A percentile compares a stretch with the other conserved stretches of the same genome.
Conservation (phyloP, 2,797 vertebrate genomes). For the Danio kyathit region DNA sequence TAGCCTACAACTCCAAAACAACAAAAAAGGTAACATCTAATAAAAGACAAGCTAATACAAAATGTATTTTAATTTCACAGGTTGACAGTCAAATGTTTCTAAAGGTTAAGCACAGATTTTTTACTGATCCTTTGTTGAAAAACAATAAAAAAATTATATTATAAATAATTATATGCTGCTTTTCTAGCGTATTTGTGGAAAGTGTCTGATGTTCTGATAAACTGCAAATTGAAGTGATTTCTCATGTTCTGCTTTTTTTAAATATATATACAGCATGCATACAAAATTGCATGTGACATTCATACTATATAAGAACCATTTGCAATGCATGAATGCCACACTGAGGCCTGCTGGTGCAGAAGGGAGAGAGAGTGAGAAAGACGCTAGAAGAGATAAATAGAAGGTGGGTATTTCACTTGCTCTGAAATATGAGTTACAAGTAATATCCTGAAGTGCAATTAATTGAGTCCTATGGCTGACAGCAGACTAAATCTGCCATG, state of each 20-base stretch:
- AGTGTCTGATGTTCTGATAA: background rate
- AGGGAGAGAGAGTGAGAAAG: slow-evolving; percentile 29
- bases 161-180: too few relatives aligned
- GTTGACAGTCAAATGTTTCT: background rate
- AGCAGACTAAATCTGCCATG: slow-evolving; percentile 59
- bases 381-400: slow-evolving; percentile 40
- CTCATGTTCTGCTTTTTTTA: background rate
- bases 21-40: too few relatives aligned
- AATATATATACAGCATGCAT: background rate
- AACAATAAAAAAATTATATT: background rate
- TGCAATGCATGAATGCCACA: slow-evolving; percentile 14
- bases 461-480: slow-evolving; percentile 57
- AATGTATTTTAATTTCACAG: background rate
- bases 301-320: slow-evolving; percentile 8
- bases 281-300: background rate
- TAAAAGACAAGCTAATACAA: too few relatives aligned
- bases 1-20: too few relatives aligned
- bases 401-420: slow-evolving; percentile 50
- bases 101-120: background rate
- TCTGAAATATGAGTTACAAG: slow-evolving; percentile 59
- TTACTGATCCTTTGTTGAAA: background rate
- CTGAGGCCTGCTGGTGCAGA: slow-evolving; percentile 11
- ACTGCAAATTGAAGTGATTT: background rate
- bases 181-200: background rate
- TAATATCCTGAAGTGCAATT: slow-evolving; percentile 61